Conservation (phyloP, 2,888 invertebrate genomes). For the Drosophila yooni region DNA sequence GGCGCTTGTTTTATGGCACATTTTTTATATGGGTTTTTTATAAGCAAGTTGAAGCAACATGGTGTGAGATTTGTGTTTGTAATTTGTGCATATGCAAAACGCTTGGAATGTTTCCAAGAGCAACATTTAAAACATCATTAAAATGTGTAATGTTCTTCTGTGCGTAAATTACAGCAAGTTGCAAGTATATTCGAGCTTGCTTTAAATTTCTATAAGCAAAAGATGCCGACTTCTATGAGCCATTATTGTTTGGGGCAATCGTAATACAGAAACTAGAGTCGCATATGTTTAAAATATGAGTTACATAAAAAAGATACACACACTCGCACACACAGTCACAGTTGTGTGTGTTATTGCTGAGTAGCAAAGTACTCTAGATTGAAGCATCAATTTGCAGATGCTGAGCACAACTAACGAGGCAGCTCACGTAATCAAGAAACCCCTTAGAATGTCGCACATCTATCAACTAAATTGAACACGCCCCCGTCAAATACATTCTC, state of each 20-base stretch:
- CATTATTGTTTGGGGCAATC: background rate
- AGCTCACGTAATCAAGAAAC: slow-evolving; percentile 43
- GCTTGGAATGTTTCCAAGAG: background rate
- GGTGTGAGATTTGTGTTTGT: slow-evolving; percentile 5
- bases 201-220: background rate
- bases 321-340: background rate
- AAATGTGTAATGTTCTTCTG: background rate
- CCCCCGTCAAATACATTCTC: slow-evolving; percentile 51
- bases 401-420: slow-evolving; percentile 38
- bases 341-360: background rate
- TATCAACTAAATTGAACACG: slow-evolving; percentile 74
- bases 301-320: background rate
- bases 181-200: background rate
- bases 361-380: background rate
- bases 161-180: too few species aligned
- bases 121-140: background rate
- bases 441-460: slow-evolving; percentile 60
- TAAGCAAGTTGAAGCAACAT: background rate
- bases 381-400: slow-evolving; percentile 49
- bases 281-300: background rate
- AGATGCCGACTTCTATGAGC: background rate
- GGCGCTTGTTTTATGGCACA: background rate
- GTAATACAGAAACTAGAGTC: background rate
- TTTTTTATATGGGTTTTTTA: background rate
- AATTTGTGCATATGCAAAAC: background rate